A percentile compares a stretch with the other conserved stretches of the same genome.
Conservation (phyloP, 2,113 vertebrate species). For the Atlantisia rogersi region DNA sequence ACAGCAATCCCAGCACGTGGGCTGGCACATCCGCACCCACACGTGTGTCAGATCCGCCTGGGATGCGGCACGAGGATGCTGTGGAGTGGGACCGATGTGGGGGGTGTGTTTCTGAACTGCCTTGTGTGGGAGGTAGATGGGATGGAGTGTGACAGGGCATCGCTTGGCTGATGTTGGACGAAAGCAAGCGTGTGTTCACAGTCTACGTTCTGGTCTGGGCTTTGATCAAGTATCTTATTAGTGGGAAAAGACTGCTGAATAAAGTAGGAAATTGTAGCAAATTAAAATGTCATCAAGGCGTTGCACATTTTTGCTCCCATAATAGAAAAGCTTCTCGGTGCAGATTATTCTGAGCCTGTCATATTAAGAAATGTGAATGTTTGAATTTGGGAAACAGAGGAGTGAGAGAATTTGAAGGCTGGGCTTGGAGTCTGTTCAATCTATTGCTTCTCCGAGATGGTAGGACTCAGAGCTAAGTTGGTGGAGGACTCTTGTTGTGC, state of each 20-base stretch:
- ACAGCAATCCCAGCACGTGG: rapidly evolving
- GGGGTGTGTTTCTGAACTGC: no score
- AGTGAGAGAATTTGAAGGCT: background rate
- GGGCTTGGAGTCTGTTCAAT: background rate
- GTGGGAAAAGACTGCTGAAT: background rate
- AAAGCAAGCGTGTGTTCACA: background rate
- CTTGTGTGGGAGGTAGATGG: rapidly evolving
- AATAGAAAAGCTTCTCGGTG: background rate
- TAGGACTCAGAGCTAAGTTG: background rate
- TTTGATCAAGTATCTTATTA: background rate
- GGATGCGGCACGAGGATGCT: background rate
- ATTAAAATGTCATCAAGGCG: background rate
- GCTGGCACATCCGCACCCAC: rapidly evolving
- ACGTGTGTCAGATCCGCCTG: rapidly evolving
- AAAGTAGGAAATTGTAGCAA: background rate
- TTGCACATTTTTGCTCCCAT: background rate
- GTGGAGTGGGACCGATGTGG: background rate
- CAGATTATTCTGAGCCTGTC: background rate
- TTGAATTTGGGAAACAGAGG: background rate
- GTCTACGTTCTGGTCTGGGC: background rate
- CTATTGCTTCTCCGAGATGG: rapidly evolving
- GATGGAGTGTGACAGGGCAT: background rate
- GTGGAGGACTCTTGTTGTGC: background rate
- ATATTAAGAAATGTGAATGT: background rate
- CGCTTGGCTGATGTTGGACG: background rate